phyloP scores from a whole-genome alignment of 2,888 invertebrate species.

The Stenolophus ochropezus region DNA sequence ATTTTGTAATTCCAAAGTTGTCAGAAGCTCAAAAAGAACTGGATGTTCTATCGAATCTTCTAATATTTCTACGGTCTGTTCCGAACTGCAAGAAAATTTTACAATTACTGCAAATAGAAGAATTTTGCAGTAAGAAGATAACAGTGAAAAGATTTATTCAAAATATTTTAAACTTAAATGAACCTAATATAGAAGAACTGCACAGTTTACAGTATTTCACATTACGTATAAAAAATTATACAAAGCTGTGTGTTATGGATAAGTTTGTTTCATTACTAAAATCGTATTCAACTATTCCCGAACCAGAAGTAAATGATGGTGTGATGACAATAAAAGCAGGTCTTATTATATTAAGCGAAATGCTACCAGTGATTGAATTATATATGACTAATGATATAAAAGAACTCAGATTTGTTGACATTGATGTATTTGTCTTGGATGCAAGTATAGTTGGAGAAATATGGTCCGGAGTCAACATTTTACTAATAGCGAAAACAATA shows the following conservation, averaged over 20 bases:
- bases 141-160: constrained; percentile 51
- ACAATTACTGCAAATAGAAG: constrained; percentile 45
- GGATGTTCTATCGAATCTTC: constrained; percentile 54
- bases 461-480: constrained; percentile 64
- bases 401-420: constrained; percentile 64
- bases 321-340: constrained; percentile 63
- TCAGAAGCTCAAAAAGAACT: constrained; percentile 58
- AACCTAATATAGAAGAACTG: constrained; percentile 38
- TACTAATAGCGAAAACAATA: constrained; percentile 62
- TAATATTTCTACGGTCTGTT: constrained; percentile 56
- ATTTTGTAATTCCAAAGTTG: constrained; percentile 32
- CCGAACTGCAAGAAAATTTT: constrained; percentile 41
- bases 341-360: constrained; percentile 62
- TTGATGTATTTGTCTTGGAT: constrained; percentile 63
- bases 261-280: constrained; percentile 54
- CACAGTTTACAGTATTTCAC: constrained; percentile 50
- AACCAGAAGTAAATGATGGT: constrained; percentile 39
- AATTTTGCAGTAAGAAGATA: constrained; percentile 54
- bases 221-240: constrained; percentile 11
- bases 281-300: constrained; percentile 58
- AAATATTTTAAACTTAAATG: constrained; percentile 54
- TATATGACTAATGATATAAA: constrained; percentile 58
- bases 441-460: constrained; percentile 56
- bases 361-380: constrained; percentile 53
- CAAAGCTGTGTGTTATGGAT: constrained; percentile 16